phyloP scores from a whole-genome alignment of 2,888 invertebrate genomes.

The Agelastica alni region DNA sequence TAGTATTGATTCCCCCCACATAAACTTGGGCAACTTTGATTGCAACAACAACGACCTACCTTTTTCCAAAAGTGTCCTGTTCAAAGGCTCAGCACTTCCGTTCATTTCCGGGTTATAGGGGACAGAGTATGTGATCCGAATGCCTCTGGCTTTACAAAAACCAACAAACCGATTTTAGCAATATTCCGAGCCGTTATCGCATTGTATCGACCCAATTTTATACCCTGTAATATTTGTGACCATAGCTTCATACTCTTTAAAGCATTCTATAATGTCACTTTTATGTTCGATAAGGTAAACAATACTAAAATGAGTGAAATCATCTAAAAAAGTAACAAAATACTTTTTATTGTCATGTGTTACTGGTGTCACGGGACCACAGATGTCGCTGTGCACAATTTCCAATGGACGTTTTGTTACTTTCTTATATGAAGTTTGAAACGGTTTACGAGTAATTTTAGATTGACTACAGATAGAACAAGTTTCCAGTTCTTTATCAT shows the following conservation, averaged over 20 bases:
- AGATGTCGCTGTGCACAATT: too few species aligned
- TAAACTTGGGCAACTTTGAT: slow-evolving; percentile 10
- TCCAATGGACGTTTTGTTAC: slow-evolving; percentile 8
- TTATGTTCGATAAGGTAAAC: slow-evolving; percentile 4
- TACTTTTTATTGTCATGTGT: too few species aligned
- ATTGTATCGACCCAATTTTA: slow-evolving; percentile 10
- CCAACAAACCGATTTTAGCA: slow-evolving; percentile 3
- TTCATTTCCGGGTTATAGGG: slow-evolving; percentile 9
- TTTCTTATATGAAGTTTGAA: slow-evolving; percentile 5
- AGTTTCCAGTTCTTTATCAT: slow-evolving; percentile 3
- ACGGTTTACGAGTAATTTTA: slow-evolving; percentile 12
- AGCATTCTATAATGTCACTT: slow-evolving; percentile 5
- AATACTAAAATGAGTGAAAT: slow-evolving; percentile 7
- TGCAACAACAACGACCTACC: slow-evolving; percentile 5
- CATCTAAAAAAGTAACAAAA: too few species aligned
- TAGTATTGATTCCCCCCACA: slow-evolving; percentile 14
- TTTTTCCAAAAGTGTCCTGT: slow-evolving; percentile 8
- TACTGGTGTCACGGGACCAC: too few species aligned
- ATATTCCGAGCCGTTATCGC: slow-evolving; percentile 9
- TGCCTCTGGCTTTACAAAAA: slow-evolving; percentile 8
- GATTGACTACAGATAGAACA: slow-evolving; percentile 3
- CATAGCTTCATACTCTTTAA: slow-evolving; percentile 4
- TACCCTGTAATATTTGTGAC: slow-evolving; percentile 5
- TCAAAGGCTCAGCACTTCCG: slow-evolving; percentile 1
- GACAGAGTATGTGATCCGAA: slow-evolving; percentile 3